Conservation (phyloP, 2,797 vertebrate species). For the Phaenicophaeus curvirostris region DNA sequence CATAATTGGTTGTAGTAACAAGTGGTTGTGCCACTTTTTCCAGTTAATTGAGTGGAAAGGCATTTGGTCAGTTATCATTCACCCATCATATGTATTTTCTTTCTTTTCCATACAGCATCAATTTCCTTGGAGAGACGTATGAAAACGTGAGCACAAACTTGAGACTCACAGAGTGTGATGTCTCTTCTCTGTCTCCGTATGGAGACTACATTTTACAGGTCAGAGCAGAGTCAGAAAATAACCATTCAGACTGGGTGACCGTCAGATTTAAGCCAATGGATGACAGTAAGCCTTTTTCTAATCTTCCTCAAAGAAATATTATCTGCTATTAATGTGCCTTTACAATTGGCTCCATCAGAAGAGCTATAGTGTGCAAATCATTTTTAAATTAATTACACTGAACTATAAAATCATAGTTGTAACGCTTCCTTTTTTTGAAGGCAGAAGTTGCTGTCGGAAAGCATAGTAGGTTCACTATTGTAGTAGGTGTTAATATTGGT, state of each 20-base stretch:
- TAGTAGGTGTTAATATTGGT: neutral
- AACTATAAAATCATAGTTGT: neutral
- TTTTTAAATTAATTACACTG: neutral
- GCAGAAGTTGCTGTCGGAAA: neutral
- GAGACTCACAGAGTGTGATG: slow-evolving; percentile 13
- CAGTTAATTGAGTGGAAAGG: neutral
- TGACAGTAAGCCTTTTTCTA: slow-evolving; percentile 72
- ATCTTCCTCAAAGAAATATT: neutral
- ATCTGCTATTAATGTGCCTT: neutral
- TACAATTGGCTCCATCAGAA: neutral
- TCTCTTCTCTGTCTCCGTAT: slow-evolving; percentile 69
- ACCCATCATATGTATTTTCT: neutral
- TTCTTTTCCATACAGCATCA: neutral
- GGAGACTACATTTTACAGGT: slow-evolving; percentile 57
- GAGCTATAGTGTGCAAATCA: accelerated
- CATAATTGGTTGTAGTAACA: neutral
- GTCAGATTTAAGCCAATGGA: slow-evolving; percentile 69
- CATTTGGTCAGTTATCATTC: neutral
- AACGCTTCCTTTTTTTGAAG: neutral
- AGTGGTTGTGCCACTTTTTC: neutral
- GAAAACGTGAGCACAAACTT: neutral
- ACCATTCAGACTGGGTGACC: slow-evolving; percentile 61
- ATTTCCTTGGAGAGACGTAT: neutral
- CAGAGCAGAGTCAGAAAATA: slow-evolving; percentile 26
- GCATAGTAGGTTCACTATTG: neutral